Conservation (phyloP, 2,888 invertebrate genomes). For the Labia minor region DNA sequence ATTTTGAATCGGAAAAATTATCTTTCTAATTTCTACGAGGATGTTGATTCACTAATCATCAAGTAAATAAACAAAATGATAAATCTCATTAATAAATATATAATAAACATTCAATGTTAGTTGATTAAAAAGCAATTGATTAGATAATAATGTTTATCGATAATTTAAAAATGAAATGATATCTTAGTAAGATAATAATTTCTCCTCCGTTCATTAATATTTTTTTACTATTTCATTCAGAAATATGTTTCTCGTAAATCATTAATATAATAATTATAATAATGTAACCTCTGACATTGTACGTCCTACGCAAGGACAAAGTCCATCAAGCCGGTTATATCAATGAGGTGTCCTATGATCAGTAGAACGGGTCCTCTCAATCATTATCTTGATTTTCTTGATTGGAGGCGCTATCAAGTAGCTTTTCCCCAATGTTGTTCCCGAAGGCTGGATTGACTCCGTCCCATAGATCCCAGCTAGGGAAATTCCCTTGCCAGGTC, state of each 20-base stretch:
- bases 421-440: too few species aligned
- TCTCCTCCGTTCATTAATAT: not conserved
- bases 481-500: too few species aligned
- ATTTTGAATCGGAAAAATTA: not conserved
- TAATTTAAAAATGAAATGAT: not conserved
- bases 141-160: not conserved
- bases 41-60: not conserved
- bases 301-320: too few species aligned
- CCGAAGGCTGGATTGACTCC: too few species aligned
- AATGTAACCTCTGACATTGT: too few species aligned
- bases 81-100: not conserved
- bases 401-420: too few species aligned
- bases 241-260: not conserved
- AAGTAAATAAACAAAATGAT: conserved; percentile 1
- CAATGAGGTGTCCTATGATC: too few species aligned
- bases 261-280: too few species aligned
- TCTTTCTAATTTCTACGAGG: not conserved
- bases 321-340: too few species aligned
- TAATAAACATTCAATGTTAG: not conserved
- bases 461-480: too few species aligned
- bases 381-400: too few species aligned
- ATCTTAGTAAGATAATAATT: not conserved
- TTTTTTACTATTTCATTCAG: not conserved
- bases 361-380: too few species aligned
- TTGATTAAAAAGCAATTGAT: not conserved